Conservation (phyloP, 2,888 invertebrate genomes). For the Rhopalosiphum nymphaeae region DNA sequence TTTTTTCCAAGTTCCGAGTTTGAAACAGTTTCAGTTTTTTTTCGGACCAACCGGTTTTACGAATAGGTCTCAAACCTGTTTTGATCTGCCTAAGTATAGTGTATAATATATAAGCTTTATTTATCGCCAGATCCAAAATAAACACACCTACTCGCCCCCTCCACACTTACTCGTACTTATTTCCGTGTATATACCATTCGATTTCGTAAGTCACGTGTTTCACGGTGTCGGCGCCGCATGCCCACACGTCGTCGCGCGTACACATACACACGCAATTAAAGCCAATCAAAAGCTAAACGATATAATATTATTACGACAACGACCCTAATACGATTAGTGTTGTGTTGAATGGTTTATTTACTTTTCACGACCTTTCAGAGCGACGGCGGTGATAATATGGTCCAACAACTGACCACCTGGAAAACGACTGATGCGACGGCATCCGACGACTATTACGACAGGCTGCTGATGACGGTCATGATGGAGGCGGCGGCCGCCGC, state of each 20-base stretch:
- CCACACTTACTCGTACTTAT: neutral
- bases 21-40: neutral
- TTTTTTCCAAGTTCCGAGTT: slow-evolving; percentile 4
- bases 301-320: too few relatives aligned
- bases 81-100: neutral
- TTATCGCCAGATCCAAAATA: neutral
- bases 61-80: neutral
- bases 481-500: slow-evolving; percentile 23
- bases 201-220: neutral
- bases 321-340: too few relatives aligned
- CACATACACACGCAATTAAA: too few relatives aligned
- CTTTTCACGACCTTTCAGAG: neutral
- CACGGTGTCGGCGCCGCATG: neutral
- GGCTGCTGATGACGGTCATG: slow-evolving; percentile 43
- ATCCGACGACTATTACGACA: slow-evolving; percentile 51
- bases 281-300: too few relatives aligned
- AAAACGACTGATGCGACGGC: neutral
- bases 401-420: slow-evolving; percentile 18
- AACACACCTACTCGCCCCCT: neutral
- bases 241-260: neutral
- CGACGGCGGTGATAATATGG: neutral
- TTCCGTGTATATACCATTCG: neutral
- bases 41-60: neutral
- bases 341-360: neutral
- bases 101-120: neutral